These are phyloP conservation scores for Axea sp. DNA, from an alignment of 2,888 invertebrate species.

Conservation along the genomic window DNA sequence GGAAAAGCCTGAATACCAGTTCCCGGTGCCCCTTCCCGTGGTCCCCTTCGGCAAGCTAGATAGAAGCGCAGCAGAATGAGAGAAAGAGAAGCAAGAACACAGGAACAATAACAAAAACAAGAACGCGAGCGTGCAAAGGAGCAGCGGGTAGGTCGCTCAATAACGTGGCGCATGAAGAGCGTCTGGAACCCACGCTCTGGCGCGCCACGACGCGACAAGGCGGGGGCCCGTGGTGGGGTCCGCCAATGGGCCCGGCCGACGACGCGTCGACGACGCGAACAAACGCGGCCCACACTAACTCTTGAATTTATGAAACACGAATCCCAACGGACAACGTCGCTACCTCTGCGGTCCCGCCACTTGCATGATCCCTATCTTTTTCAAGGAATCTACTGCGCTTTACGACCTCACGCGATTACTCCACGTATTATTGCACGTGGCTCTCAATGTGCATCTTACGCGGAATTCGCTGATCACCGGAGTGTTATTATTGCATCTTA, in stretches of 20 bases:
- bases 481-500: conserved; percentile 49
- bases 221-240: conserved; percentile 62
- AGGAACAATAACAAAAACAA: conserved; percentile 56
- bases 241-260: conserved; percentile 63
- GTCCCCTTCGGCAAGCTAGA: conserved; percentile 34
- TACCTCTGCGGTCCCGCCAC: conserved; percentile 55
- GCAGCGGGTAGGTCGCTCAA: conserved; percentile 69
- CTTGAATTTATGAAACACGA: conserved; percentile 73
- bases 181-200: conserved; percentile 72
- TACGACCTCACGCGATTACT: conserved; percentile 61
- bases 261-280: conserved; percentile 65
- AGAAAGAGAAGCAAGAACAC: conserved; percentile 49
- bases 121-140: conserved; percentile 67
- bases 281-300: conserved; percentile 68
- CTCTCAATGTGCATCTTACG: conserved; percentile 39
- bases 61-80: conserved; percentile 44
- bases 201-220: conserved; percentile 65
- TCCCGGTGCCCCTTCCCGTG: conserved; percentile 39
- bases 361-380: conserved; percentile 54
- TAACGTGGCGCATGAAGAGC: conserved; percentile 74
- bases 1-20: conserved; percentile 69
- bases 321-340: conserved; percentile 65
- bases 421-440: conserved; percentile 50
- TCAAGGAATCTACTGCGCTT: conserved; percentile 57
- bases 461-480: conserved; percentile 21